phyloP scores from a whole-genome alignment of 2,888 invertebrate genomes.

The Pachymerium ferrugineum region DNA sequence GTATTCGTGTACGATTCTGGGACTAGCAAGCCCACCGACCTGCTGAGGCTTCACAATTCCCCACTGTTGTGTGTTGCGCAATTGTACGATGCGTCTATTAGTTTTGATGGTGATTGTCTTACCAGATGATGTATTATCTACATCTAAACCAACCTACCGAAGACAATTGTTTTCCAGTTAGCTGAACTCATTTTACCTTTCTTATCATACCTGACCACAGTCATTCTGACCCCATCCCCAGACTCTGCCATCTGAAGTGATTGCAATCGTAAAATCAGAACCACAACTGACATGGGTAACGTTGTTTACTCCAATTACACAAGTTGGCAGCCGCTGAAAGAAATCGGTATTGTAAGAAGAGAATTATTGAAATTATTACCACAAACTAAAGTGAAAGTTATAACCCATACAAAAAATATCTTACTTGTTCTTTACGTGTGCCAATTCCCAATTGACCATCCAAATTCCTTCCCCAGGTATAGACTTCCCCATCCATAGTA shows the following conservation, averaged over 20 bases:
- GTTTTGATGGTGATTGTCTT: slow-evolving; percentile 29
- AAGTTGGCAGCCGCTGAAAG: slow-evolving; percentile 31
- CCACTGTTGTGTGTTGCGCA: slow-evolving; percentile 31
- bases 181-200: slow-evolving; percentile 14
- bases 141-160: slow-evolving; percentile 5
- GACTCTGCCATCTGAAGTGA: slow-evolving; percentile 58
- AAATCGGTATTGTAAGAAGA: neutral
- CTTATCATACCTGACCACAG: slow-evolving; percentile 55
- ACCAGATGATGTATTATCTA: neutral
- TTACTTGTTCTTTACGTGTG: slow-evolving; percentile 50
- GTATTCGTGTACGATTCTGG: neutral
- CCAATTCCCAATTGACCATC: slow-evolving; percentile 83
- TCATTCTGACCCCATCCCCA: slow-evolving; percentile 71
- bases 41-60: slow-evolving; percentile 28
- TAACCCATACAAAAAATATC: neutral
- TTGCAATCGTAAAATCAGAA: slow-evolving; percentile 68
- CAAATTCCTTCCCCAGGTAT: slow-evolving; percentile 81
- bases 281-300: slow-evolving; percentile 60
- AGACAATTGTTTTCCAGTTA: neutral
- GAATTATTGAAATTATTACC: neutral
- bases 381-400: neutral
- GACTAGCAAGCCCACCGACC: neutral
- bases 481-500: slow-evolving; percentile 64
- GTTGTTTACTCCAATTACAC: slow-evolving; percentile 41
- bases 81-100: slow-evolving; percentile 25